Evolutionary conservation across 2,888 invertebrate species (phyloP), one percentile per base, ranked within the genome.

Genomic region (Drosophila vallismaia): DNA sequence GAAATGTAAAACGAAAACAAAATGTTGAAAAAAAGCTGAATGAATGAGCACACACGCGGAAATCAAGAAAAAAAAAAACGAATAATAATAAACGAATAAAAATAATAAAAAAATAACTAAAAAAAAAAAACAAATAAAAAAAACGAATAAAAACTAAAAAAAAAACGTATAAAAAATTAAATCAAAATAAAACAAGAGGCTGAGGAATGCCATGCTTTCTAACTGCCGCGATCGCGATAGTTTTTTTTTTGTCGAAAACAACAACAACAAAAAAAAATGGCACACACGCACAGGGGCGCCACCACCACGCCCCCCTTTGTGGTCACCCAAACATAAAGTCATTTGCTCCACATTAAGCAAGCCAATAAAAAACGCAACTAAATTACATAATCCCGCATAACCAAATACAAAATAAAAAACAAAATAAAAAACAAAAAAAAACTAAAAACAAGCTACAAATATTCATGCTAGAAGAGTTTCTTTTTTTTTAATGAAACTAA

Each of bases 181-280:
- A 68, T 44, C 19, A 33, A 52, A 52, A 42, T 49, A 53, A 44
- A 68, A 33, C 49, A 38, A 49, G 59, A 33, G 52, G 26, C 19
- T 10, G 53, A 45, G 69, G 69, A 69, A 79, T 77, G 85, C 72
- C 73, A 84, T 85, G 82, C 82, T 81, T 81, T 81, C 85, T 82
- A 81, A 81, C 77, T 71, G 79, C 70, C 40, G 78, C 53, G 69
- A 80, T 58, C 78, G 81, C 79, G 67, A 71, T 51, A 69, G 50
- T 60, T 70, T 45, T 14, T 14, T 19, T 19, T 19, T 14, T 19
- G 1, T 19, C 53, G 42, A 36, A 31, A 50, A 36, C n/a, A 14
- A 31, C 28, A 28, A 28, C 4, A 28, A 4, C 26, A 2, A 26
- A 4, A 26, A n/a, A 12, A 46, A 53, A 49, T 45, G 10, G 24